phyloP scores from a whole-genome alignment of 2,113 vertebrate species.

The Megaceryle maxima region DNA sequence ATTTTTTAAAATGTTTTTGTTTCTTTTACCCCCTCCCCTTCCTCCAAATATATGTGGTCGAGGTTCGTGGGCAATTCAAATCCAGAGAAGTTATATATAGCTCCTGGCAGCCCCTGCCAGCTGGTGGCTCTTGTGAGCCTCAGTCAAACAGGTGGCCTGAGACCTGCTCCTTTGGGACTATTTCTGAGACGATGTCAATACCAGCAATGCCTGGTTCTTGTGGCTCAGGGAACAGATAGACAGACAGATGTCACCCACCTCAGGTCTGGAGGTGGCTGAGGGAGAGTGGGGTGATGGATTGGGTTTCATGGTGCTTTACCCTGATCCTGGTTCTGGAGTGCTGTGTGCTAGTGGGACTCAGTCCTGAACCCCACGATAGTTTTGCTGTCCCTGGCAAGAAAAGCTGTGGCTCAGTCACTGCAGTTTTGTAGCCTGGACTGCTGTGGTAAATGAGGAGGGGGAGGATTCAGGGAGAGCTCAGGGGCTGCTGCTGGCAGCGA shows the following conservation, averaged over 20 bases:
- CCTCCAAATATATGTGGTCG: neutral
- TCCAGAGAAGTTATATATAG: neutral
- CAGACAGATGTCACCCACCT: neutral
- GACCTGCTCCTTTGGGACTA: neutral
- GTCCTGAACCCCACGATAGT: accelerated
- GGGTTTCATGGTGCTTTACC: neutral
- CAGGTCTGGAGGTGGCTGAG: neutral
- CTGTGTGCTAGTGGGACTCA: neutral
- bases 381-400: neutral
- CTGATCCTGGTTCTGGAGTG: accelerated
- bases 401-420: neutral
- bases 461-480: accelerated
- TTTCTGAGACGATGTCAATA: neutral
- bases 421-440: neutral
- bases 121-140: neutral
- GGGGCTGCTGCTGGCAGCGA: neutral
- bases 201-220: neutral
- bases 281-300: neutral
- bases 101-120: neutral
- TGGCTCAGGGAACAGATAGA: neutral
- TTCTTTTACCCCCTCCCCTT: neutral
- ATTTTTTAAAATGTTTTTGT: neutral
- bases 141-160: neutral
- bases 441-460: accelerated
- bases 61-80: neutral